Evolutionary conservation across 1,140 invertebrate species (phyloP), one percentile per base, ranked within the genome.

Genomic region (Hycleus cichorii): DNA sequence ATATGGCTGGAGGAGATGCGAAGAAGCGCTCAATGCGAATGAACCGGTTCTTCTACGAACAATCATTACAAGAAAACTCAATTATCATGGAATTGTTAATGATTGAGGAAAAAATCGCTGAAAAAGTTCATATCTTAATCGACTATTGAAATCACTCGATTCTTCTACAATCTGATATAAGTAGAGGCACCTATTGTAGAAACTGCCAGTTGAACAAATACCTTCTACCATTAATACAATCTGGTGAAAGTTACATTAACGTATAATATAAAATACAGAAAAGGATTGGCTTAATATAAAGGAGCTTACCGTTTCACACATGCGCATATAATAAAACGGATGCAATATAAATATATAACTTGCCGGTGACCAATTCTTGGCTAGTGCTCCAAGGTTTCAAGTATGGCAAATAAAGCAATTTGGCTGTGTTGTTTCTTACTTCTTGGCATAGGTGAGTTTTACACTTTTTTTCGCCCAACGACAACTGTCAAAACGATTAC

Each of bases 361-460:
- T 61, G 57, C 58, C 53, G 51, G 50, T 60, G 53, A 47, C 66
- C 72, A 73, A 70, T 74, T 71, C 72, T 73, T 73, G 64, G 68
- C 68, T 71, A 73, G 72, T 73, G 71, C 65, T 71, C 60, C 64
- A 71, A 65, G 57, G 58, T 59, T 62, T 60, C 32, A 32, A 72
- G 69, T 67, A 72, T 72, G 72, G 71, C 65, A 63, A 64, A 56
- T 60, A 73, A 70, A 64, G 65, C 50, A 47, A 45, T 72, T 64
- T 74, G 72, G 72, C 68, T 73, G 70, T 74, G 71, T 65, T 66
- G 64, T 66, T 69, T 71, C 56, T 58, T 69, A 52, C 57, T 72
- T 26, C 48, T 70, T 49, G 67, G 62, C 18, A 51, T 66, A 42
- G 72, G 72, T 74, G 60, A 72, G 70, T 72, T 24, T 40, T 39